Percentiles rank a stretch among this genome's conserved stretches.
These are phyloP conservation scores for Oxyscelio sp. DNA, from an alignment of 2,888 invertebrate species.

Conservation along the genomic window DNA sequence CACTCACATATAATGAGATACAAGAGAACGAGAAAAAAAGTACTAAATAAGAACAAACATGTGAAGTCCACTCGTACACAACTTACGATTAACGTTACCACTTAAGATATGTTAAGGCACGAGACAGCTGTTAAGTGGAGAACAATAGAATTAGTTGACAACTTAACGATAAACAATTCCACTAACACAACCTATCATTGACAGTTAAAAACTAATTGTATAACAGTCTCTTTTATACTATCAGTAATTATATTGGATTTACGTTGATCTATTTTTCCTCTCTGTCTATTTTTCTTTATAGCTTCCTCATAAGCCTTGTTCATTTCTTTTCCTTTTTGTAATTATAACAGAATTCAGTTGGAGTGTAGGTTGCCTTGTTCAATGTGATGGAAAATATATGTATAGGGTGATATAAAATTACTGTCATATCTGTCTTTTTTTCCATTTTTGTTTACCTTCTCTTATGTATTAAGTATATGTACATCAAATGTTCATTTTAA, in stretches of 20 bases:
- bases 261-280: conserved; percentile 3
- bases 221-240: conserved; percentile 56
- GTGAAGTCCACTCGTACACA: conserved; percentile 72
- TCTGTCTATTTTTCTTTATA: conserved; percentile 8
- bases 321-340: conserved; percentile 6
- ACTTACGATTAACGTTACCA: conserved; percentile 80
- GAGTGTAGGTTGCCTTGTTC: conserved; percentile 9
- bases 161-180: conserved; percentile 45
- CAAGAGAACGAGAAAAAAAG: background rate
- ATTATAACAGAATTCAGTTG: background rate
- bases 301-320: background rate
- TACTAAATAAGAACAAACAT: background rate
- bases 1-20: background rate
- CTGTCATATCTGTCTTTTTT: background rate
- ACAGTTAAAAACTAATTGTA: conserved; percentile 60
- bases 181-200: conserved; percentile 39
- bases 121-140: conserved; percentile 37
- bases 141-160: conserved; percentile 53
- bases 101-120: conserved; percentile 80
- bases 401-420: conserved; percentile 42
- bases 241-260: conserved; percentile 31
- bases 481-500: conserved; percentile 50
- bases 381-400: conserved; percentile 6
- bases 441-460: conserved; percentile 3
- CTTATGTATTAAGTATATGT: conserved; percentile 37